These are phyloP conservation scores for Bombyx mori DNA, from an alignment of 1,140 invertebrate genomes.

Conservation along the genomic window ASM3026992v2 NC_085115.1:6403001-6403500, in stretches of 20 bases:
- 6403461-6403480: constrained; percentile 54
- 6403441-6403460: constrained; percentile 66
- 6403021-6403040: constrained; percentile 30
- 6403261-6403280: constrained; percentile 54
- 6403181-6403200: constrained; percentile 59
- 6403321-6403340: constrained; percentile 31
- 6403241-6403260: constrained; percentile 64
- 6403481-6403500: constrained; percentile 54
- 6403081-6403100: constrained; percentile 41
- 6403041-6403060: constrained; percentile 36
- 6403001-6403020: constrained; percentile 14
- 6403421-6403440: constrained; percentile 78
- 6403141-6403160: constrained; percentile 40
- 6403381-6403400: constrained; percentile 77
- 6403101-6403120: constrained; percentile 59
- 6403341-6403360: constrained; percentile 28
- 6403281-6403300: constrained; percentile 14
- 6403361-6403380: constrained; percentile 46
- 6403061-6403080: constrained; percentile 58
- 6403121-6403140: constrained; percentile 44
- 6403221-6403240: constrained; percentile 50
- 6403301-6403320: not conserved
- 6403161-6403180: constrained; percentile 56
- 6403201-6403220: constrained; percentile 34
- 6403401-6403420: constrained; percentile 80